Percentiles rank a stretch among this genome's conserved stretches.
These are phyloP conservation scores for Trigoniulus corallinus DNA, from an alignment of 1,140 invertebrate species.

Conservation along the genomic window DNA sequence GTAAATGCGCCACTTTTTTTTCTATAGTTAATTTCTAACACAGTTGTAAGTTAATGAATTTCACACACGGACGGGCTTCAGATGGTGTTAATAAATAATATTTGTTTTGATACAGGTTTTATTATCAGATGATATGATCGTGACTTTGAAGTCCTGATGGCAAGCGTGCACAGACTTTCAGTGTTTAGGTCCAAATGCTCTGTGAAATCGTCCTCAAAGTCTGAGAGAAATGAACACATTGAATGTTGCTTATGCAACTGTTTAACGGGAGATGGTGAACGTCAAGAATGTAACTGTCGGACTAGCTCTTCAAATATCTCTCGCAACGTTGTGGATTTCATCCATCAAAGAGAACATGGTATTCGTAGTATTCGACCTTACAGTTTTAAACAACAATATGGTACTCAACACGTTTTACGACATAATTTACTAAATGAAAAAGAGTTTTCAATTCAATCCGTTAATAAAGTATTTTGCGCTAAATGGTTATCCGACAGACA, in stretches of 20 bases:
- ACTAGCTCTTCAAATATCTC: neutral
- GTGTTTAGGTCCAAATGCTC: neutral
- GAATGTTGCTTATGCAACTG: neutral
- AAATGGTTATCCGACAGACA: conserved; percentile 89
- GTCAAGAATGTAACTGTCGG: conserved; percentile 3
- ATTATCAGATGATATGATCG: no score
- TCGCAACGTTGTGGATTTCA: neutral
- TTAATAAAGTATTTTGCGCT: conserved; percentile 93
- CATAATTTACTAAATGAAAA: conserved; percentile 76
- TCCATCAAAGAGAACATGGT: conserved; percentile 4
- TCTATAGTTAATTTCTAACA: no score
- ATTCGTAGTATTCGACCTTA: conserved; percentile 12
- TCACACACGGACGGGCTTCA: no score
- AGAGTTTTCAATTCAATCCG: conserved; percentile 58
- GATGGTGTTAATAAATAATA: no score
- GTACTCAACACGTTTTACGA: conserved; percentile 36
- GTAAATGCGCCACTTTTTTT: no score
- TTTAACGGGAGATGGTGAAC: neutral
- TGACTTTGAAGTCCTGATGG: conserved; percentile 11
- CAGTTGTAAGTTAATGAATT: no score
- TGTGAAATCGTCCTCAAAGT: neutral
- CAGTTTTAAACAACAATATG: conserved; percentile 32
- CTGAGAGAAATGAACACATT: conserved; percentile 1
- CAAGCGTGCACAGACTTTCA: conserved; percentile 3
- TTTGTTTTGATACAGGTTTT: no score